phyloP scores from a whole-genome alignment of 2,113 vertebrate species.

The Aythya baeri region DNA sequence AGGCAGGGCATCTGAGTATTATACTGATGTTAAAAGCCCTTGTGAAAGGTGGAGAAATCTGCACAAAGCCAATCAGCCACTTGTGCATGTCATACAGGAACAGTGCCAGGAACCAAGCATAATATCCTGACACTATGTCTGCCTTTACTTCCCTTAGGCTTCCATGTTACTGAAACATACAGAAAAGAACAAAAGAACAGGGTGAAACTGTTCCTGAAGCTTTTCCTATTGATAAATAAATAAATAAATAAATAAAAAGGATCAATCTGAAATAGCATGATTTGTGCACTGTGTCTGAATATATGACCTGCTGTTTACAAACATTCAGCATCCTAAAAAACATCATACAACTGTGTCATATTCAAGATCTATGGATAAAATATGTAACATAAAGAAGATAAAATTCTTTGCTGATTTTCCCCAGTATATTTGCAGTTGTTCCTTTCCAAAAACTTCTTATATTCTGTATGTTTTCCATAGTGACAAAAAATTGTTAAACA shows the following conservation, averaged over 20 bases:
- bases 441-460: neutral
- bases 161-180: slow-evolving; percentile 10
- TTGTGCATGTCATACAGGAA: neutral
- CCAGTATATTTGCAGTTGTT: neutral
- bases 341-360: neutral
- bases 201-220: neutral
- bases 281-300: neutral
- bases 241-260: neutral
- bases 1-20: neutral
- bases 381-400: neutral
- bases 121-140: neutral
- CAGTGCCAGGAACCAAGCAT: neutral
- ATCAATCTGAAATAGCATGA: neutral
- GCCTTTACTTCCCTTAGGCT: neutral
- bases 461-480: neutral
- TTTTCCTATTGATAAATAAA: neutral
- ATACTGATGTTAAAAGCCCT: neutral
- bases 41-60: neutral
- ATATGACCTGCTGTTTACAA: neutral
- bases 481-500: neutral
- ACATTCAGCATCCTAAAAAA: neutral
- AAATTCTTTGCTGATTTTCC: neutral
- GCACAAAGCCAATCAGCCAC: neutral
- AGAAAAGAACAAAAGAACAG: neutral
- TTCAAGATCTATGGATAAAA: neutral